These are phyloP conservation scores for Colletes collaris DNA, from an alignment of 2,888 invertebrate species.

Conservation along the genomic window DNA sequence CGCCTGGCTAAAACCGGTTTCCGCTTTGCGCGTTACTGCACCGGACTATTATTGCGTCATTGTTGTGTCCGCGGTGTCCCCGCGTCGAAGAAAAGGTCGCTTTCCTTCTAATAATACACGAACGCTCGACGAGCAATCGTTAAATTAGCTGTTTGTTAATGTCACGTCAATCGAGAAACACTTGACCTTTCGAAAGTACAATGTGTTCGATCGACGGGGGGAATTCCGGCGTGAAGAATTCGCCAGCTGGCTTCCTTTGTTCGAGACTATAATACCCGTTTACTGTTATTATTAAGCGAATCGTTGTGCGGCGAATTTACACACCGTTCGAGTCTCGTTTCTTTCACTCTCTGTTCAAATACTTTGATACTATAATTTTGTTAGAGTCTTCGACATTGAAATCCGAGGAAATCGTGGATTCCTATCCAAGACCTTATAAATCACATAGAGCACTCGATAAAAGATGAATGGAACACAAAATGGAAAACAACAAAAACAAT, in stretches of 20 bases:
- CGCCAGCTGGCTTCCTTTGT: background rate
- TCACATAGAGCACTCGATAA: no score
- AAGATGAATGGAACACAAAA: no score
- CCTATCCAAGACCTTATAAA: no score
- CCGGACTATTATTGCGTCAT: slow-evolving; percentile 58
- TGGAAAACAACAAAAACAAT: no score
- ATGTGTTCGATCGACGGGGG: slow-evolving; percentile 6
- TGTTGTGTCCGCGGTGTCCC: slow-evolving; percentile 52
- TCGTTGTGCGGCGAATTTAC: background rate
- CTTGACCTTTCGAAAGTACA: slow-evolving; percentile 2
- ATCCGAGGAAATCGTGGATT: no score
- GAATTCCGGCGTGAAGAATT: slow-evolving; percentile 2
- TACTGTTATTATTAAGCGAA: background rate
- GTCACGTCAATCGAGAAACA: slow-evolving; percentile 19
- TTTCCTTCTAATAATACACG: slow-evolving; percentile 40
- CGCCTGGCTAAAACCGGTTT: slow-evolving; percentile 58
- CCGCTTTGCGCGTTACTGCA: slow-evolving; percentile 49
- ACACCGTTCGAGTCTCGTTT: no score
- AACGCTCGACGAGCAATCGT: slow-evolving; percentile 25
- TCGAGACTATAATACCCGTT: no score
- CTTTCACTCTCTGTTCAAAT: no score
- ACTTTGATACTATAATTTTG: no score
- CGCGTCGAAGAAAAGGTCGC: slow-evolving; percentile 29
- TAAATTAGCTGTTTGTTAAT: slow-evolving; percentile 42
- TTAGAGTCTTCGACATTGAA: no score